Evolutionary conservation across 2,113 vertebrate genomes (phyloP).

Genomic region (Prolemur simus): DNA sequence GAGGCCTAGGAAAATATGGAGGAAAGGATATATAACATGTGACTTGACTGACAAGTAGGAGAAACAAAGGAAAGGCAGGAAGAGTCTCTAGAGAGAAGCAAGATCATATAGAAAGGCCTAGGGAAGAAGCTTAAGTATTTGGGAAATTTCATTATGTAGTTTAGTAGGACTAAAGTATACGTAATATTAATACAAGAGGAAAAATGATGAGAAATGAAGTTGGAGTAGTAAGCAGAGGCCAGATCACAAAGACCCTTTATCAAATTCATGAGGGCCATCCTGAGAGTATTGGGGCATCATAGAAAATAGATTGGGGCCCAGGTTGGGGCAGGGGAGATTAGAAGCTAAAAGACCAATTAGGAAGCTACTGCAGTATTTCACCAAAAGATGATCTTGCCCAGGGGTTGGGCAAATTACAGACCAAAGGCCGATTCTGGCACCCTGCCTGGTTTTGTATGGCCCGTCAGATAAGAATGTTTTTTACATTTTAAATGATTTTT

Average conservation of each 20-base stretch:
- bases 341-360: not conserved
- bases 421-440: not conserved
- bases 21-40: not conserved
- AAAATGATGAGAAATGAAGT: not conserved
- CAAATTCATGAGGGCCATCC: not conserved
- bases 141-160: not conserved
- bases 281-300: not conserved
- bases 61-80: not conserved
- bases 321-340: not conserved
- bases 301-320: not conserved
- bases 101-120: not conserved
- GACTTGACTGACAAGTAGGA: not conserved
- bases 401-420: not conserved
- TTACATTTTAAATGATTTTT: not conserved
- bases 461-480: not conserved
- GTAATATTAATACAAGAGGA: not conserved
- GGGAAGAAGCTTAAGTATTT: not conserved
- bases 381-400: constrained; percentile 8
- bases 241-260: not conserved
- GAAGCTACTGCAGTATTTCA: not conserved
- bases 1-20: not conserved
- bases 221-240: not conserved
- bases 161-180: not conserved
- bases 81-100: not conserved
- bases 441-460: not conserved